phyloP scores from a whole-genome alignment of 1,140 invertebrate species.

The Scaptomyza montana region DNA sequence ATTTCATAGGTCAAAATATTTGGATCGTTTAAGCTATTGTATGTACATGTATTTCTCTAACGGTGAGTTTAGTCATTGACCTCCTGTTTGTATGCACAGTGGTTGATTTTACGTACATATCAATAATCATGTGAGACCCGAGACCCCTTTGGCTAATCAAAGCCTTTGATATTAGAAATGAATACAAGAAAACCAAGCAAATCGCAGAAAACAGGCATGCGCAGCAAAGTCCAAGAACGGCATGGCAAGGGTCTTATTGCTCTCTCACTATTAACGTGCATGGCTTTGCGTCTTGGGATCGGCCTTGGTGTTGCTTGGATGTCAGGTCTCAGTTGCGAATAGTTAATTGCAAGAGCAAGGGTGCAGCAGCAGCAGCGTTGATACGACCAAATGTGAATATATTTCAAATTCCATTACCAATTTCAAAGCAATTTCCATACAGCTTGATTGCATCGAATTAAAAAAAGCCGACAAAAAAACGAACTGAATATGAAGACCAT shows the following conservation, averaged over 20 bases:
- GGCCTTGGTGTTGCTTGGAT: constrained; percentile 1
- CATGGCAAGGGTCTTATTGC: background rate
- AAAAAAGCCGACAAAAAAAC: constrained; percentile 49
- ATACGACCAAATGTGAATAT: constrained; percentile 45
- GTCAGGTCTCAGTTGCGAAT: constrained; percentile 37
- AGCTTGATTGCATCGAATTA: constrained; percentile 63
- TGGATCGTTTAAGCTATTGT: no score
- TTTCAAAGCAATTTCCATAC: constrained; percentile 68
- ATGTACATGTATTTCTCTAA: no score
- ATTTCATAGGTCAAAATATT: no score
- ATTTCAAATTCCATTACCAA: constrained; percentile 64
- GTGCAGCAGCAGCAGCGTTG: constrained; percentile 19
- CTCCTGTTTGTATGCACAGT: background rate
- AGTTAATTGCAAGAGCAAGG: constrained; percentile 49
- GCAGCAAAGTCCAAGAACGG: background rate
- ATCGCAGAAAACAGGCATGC: background rate
- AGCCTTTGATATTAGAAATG: constrained; percentile 40
- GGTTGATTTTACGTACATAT: constrained; percentile 13
- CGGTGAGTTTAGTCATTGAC: no score
- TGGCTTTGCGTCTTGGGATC: background rate
- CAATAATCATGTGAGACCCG: constrained; percentile 15
- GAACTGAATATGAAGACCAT: constrained; percentile 49
- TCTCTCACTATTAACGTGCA: background rate
- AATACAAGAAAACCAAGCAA: constrained; percentile 24
- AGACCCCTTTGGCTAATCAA: constrained; percentile 48